Percentiles rank a stretch among this genome's conserved stretches.
These are phyloP conservation scores for Sylvia atricapilla DNA, from an alignment of 2,113 vertebrate species.

Conservation along the genomic window DNA sequence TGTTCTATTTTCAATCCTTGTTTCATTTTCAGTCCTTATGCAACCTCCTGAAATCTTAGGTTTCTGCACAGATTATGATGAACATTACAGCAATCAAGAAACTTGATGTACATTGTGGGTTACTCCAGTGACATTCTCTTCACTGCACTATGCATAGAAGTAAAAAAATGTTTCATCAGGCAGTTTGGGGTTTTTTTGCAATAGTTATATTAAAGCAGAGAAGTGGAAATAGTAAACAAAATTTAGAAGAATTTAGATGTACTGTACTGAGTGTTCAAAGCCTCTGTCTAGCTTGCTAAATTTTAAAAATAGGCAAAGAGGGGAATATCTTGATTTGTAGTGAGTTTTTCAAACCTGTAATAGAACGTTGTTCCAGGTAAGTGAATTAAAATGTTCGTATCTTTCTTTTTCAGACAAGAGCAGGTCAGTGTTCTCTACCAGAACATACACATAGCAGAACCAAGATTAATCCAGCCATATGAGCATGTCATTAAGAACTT, in stretches of 20 bases:
- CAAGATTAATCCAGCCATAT: slow-evolving; percentile 85
- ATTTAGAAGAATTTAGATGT: not conserved
- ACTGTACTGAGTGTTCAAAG: not conserved
- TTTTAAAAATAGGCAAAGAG: not conserved
- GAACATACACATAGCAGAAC: slow-evolving; percentile 90
- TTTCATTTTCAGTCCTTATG: not conserved
- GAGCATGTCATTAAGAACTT: slow-evolving; percentile 91
- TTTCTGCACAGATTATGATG: not conserved
- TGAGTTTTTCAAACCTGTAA: not conserved
- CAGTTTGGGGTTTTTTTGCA: not conserved
- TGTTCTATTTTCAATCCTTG: not conserved
- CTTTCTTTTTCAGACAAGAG: slow-evolving; percentile 77
- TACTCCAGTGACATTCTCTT: not conserved
- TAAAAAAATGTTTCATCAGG: not conserved
- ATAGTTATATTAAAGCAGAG: not conserved
- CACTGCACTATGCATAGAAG: not conserved
- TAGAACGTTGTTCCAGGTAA: not conserved
- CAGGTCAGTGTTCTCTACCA: slow-evolving; percentile 87
- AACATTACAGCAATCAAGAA: not conserved
- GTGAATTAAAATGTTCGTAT: not conserved
- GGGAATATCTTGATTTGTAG: not conserved
- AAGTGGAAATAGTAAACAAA: not conserved
- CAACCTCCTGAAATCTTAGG: not conserved
- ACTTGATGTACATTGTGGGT: not conserved
- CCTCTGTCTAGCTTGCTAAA: not conserved